Evolutionary conservation across 1,140 invertebrate genomes (phyloP).

Genomic region (Drosophila kurseongensis): DNA sequence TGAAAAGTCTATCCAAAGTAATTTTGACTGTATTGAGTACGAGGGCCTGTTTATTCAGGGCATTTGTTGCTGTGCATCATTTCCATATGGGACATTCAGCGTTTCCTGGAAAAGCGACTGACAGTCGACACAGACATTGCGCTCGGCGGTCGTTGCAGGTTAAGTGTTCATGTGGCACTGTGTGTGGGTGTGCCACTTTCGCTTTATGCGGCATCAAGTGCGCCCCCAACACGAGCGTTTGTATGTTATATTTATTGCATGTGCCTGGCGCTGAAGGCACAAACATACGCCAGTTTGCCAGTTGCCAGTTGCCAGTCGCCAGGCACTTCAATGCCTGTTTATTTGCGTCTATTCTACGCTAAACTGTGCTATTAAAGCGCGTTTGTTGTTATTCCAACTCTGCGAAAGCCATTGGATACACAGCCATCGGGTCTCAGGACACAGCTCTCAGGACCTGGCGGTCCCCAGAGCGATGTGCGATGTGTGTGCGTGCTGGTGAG

Average conservation of each 20-base stretch:
- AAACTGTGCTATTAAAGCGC: slow-evolving; percentile 82
- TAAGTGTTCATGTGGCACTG: slow-evolving; percentile 47
- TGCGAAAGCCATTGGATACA: slow-evolving; percentile 58
- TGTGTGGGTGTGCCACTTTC: slow-evolving; percentile 67
- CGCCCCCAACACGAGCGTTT: slow-evolving; percentile 51
- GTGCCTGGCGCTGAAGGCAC: slow-evolving; percentile 75
- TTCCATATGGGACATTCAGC: slow-evolving; percentile 44
- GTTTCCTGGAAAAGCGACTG: slow-evolving; percentile 57
- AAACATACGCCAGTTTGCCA: slow-evolving; percentile 25
- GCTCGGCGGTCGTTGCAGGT: slow-evolving; percentile 53
- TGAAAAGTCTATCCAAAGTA: not conserved
- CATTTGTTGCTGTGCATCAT: slow-evolving; percentile 47
- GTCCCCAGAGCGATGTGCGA: slow-evolving; percentile 9
- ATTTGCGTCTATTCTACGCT: slow-evolving; percentile 81
- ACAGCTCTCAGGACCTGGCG: not conserved
- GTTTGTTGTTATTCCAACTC: slow-evolving; percentile 79
- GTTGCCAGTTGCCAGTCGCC: slow-evolving; percentile 42
- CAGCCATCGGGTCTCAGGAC: slow-evolving; percentile 25
- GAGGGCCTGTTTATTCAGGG: slow-evolving; percentile 2
- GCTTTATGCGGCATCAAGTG: slow-evolving; percentile 75
- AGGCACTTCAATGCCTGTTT: slow-evolving; percentile 74
- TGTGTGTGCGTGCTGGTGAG: slow-evolving; percentile 48
- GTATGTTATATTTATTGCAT: slow-evolving; percentile 75
- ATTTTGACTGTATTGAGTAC: not conserved
- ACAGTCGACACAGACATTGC: slow-evolving; percentile 42